Percentiles rank a stretch among this genome's conserved stretches.
Evolutionary conservation across 2,797 vertebrate species (phyloP).

Genomic region (Scomberomorus guttatus): DNA sequence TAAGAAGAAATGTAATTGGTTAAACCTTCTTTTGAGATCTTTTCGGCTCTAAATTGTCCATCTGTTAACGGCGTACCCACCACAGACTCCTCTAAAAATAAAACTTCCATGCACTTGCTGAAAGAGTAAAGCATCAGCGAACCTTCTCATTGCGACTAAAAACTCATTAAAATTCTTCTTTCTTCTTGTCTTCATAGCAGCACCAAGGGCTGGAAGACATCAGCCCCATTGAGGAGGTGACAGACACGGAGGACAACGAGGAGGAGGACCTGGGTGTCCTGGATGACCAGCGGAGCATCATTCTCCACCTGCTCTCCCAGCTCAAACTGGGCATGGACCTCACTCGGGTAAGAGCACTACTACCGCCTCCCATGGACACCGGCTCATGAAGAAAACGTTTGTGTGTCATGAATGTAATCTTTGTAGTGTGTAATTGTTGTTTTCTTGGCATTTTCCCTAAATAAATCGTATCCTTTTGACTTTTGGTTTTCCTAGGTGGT

Average conservation of each 20-base stretch:
- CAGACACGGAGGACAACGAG: constrained; percentile 91
- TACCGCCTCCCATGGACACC: neutral
- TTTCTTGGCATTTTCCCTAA: neutral
- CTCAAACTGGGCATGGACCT: constrained; percentile 96
- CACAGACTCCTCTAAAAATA: neutral
- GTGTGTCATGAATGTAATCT: neutral
- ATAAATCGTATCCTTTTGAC: neutral
- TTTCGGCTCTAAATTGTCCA: no score
- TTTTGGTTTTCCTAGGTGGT: constrained; percentile 86
- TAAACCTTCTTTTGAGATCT: neutral
- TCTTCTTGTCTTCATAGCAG: constrained; percentile 51
- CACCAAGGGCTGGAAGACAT: constrained; percentile 86
- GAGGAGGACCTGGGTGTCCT: constrained; percentile 91
- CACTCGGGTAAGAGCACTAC: constrained; percentile 88
- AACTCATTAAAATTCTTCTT: neutral
- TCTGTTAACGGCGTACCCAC: neutral
- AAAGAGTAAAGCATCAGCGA: neutral
- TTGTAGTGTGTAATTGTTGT: neutral
- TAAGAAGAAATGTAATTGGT: neutral
- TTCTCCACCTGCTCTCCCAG: constrained; percentile 94
- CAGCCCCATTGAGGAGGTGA: constrained; percentile 89
- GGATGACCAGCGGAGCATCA: constrained; percentile 93
- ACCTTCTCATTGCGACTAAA: neutral
- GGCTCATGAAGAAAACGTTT: neutral
- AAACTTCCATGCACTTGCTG: neutral